Evolutionary conservation across 2,888 invertebrate species (phyloP), one percentile per base, ranked within the genome.

Genomic region (Polymixis flavicincta): DNA sequence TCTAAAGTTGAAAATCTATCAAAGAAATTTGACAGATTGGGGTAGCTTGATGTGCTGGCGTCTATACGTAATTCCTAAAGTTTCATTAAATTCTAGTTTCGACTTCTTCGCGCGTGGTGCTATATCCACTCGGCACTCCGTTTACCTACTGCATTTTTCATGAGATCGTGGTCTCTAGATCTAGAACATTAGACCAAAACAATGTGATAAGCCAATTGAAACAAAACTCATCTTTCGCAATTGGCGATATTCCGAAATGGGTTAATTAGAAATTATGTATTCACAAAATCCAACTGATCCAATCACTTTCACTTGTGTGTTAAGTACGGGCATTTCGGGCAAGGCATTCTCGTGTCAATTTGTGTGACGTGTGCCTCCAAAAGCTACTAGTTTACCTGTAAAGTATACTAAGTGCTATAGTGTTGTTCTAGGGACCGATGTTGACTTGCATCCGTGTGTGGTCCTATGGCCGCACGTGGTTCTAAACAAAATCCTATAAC

Each of bases 381-480:
- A 92, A 91, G 93, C 93, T 95, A 94, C 95, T 93, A 93, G 94
- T 95, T 93, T 95, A 95, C 95, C 95, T 95, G 95, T 92, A 92
- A 95, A 96, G 92, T 95, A 94, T 94, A 95, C 94, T 95, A 95
- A 96, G 94, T 95, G 95, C 92, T 93, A 93, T 93, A 92, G 92
- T 96, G 96, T 96, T 96, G 94, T 96, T 95, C 94, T 94, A 94
- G 91, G 94, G 94, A 90, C 92, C 93, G 88, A 92, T 94, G 93
- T 94, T 95, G 95, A 95, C 94, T 94, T 90, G 91, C 91, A 91
- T 90, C 92, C 94, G 96, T 96, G 96, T 96, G 96, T 96, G 96
- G 96, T 96, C 96, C 93, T 88, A 90, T 90, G 87, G 87, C 85
- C 87, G 83, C 82, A 86, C 78, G 80, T 68, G 66, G 73, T 79